Conservation (phyloP, 2,113 vertebrate genomes). For the Clinocottus analis region DNA sequence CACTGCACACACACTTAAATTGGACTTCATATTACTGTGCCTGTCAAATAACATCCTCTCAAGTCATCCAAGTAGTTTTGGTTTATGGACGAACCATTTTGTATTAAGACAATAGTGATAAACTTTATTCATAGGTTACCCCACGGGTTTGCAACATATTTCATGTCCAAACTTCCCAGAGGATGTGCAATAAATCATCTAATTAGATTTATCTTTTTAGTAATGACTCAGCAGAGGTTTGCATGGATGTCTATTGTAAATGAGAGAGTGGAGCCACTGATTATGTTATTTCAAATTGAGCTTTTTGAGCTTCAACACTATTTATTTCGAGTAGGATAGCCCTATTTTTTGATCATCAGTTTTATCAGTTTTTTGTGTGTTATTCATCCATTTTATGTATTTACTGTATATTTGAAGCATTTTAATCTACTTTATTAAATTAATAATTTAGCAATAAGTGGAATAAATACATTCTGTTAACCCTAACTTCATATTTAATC, state of each 20-base stretch:
- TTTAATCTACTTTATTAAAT: not conserved
- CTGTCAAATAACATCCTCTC: conserved; percentile 35
- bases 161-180: conserved; percentile 25
- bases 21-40: conserved; percentile 23
- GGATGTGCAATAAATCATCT: conserved; percentile 16
- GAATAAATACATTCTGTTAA: no score
- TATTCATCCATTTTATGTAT: not conserved
- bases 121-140: conserved; percentile 50
- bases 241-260: not conserved
- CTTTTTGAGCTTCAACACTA: not conserved
- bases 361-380: not conserved
- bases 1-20: conserved; percentile 3
- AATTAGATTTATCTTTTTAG: conserved; percentile 32
- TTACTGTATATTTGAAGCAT: not conserved
- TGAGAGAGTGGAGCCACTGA: not conserved
- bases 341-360: not conserved
- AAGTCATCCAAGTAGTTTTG: conserved; percentile 34
- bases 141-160: conserved; percentile 38
- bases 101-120: conserved; percentile 35
- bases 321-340: not conserved
- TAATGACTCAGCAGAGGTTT: conserved; percentile 31
- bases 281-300: not conserved
- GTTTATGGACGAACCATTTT: conserved; percentile 45
- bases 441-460: not conserved
- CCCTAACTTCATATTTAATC: not conserved